Evolutionary conservation across 2,888 invertebrate genomes (phyloP).

Genomic region (Tetheella fluctuosa): DNA sequence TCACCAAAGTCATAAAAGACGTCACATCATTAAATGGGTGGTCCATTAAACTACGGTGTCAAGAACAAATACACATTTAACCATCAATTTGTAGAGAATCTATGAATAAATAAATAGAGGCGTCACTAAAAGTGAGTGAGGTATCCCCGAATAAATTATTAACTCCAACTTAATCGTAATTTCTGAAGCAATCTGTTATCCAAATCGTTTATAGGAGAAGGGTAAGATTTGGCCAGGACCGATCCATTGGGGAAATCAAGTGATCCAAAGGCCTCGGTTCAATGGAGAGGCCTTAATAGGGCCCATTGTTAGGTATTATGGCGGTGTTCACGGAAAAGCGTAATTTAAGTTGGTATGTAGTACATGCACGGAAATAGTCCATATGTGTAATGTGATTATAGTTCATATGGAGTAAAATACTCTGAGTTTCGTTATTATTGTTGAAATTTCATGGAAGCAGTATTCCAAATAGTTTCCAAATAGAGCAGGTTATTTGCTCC

Average conservation of each 20-base stretch:
- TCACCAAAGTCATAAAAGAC: background rate
- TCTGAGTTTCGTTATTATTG: background rate
- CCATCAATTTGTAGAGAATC: background rate
- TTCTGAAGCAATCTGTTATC: conserved; percentile 48
- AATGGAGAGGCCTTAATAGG: conserved; percentile 51
- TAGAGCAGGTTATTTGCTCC: no score
- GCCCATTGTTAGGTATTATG: conserved; percentile 58
- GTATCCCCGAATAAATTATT: conserved; percentile 22
- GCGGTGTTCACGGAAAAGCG: conserved; percentile 54
- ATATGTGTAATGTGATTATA: conserved; percentile 9
- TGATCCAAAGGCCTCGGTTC: conserved; percentile 42
- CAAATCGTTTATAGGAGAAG: conserved; percentile 48
- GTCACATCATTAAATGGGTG: background rate
- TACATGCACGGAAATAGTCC: conserved; percentile 32
- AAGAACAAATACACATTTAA: background rate
- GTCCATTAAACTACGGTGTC: background rate
- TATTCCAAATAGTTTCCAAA: no score
- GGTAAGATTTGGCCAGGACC: conserved; percentile 36
- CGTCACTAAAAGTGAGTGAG: conserved; percentile 10
- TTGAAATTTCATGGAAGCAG: background rate
- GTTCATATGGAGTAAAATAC: background rate
- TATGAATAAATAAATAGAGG: background rate
- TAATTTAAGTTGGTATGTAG: conserved; percentile 59
- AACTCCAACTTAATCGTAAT: conserved; percentile 38
- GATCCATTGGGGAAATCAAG: conserved; percentile 62